Evolutionary conservation across 2,113 vertebrate species (phyloP).

Genomic region (Gymnobelideus leadbeateri): DNA sequence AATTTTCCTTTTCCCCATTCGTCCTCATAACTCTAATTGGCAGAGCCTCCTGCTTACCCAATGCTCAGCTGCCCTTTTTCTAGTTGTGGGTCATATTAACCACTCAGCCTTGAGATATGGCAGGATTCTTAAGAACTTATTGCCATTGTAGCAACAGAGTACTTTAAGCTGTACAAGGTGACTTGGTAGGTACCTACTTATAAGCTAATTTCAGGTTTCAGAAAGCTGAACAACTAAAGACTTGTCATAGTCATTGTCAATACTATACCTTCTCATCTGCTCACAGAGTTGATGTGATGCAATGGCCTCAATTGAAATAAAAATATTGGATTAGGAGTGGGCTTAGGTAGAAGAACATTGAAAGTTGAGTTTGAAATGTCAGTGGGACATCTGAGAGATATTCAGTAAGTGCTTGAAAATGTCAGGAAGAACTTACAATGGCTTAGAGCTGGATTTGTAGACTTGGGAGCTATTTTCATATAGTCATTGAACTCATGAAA

Average conservation of each 20-base stretch:
- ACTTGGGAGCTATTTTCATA: neutral
- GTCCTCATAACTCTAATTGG: neutral
- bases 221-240: neutral
- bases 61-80: neutral
- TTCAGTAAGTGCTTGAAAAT: neutral
- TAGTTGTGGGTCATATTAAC: neutral
- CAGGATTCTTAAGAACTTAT: neutral
- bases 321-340: neutral
- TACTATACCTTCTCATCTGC: neutral
- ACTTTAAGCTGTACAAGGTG: neutral
- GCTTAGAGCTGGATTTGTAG: neutral
- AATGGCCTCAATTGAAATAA: neutral
- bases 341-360: neutral
- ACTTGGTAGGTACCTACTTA: neutral
- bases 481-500: neutral
- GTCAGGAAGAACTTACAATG: neutral
- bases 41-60: neutral
- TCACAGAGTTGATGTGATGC: neutral
- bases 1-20: neutral
- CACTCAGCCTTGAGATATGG: neutral
- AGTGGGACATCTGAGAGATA: neutral
- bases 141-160: neutral
- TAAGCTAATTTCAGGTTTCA: neutral
- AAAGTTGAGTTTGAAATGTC: neutral
- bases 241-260: neutral